phyloP scores from a whole-genome alignment of 2,888 invertebrate genomes.

The Polylopha cassiicola region DNA sequence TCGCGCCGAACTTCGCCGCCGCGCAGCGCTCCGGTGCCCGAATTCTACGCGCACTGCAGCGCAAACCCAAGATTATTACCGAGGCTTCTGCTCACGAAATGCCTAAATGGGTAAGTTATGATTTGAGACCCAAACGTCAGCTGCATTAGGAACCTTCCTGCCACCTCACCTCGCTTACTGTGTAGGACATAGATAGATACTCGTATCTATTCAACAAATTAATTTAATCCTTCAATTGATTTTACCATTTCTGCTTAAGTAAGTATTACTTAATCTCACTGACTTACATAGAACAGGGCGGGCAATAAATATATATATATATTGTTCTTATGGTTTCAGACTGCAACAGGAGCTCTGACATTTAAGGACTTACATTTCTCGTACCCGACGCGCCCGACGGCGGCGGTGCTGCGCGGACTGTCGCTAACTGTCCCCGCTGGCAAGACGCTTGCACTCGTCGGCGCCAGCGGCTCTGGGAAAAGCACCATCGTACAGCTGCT shows the following conservation, averaged over 20 bases:
- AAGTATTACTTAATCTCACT: no score
- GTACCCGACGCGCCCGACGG: constrained; percentile 85
- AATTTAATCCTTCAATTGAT: no score
- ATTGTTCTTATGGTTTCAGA: no score
- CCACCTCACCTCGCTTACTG: no score
- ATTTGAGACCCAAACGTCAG: no score
- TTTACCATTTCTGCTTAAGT: no score
- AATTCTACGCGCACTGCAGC: constrained; percentile 73
- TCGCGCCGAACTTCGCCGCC: constrained; percentile 85
- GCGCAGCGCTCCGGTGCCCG: constrained; percentile 83
- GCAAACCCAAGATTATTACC: constrained; percentile 57
- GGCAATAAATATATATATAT: no score
- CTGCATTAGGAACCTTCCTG: no score
- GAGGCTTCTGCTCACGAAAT: constrained; percentile 40
- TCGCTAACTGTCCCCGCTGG: constrained; percentile 79
- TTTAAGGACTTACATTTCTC: constrained; percentile 82
- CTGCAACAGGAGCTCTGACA: constrained; percentile 79
- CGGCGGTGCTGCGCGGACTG: constrained; percentile 82
- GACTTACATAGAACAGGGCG: no score
- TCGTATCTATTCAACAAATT: no score
- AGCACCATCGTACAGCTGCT: constrained; percentile 87
- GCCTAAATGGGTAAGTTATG: constrained; percentile 53
- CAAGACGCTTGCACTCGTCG: constrained; percentile 83
- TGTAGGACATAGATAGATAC: no score
- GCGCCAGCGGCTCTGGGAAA: constrained; percentile 87